Conservation (phyloP, 1,140 invertebrate species). For the Euglossa dilemma region DNA sequence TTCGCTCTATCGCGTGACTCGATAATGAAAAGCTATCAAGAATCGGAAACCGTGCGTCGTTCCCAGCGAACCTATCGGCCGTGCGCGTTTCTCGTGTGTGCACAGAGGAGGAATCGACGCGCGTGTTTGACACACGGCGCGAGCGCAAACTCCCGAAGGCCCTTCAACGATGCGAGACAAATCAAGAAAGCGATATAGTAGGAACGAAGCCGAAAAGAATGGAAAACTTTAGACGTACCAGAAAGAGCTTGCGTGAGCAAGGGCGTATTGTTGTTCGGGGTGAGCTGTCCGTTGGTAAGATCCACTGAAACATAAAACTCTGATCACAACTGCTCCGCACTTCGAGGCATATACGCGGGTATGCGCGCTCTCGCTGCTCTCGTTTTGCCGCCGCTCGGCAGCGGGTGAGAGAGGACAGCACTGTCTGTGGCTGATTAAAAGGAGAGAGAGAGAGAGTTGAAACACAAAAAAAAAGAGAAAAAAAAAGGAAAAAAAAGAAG, state of each 20-base stretch:
- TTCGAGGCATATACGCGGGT: slow-evolving; percentile 28
- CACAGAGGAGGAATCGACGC: neutral
- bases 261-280: slow-evolving; percentile 96
- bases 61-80: slow-evolving; percentile 26
- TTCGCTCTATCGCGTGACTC: slow-evolving; percentile 54
- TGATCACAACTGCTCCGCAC: slow-evolving; percentile 76
- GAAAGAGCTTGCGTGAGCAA: slow-evolving; percentile 96
- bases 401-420: neutral
- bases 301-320: slow-evolving; percentile 91
- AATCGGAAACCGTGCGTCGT: slow-evolving; percentile 47
- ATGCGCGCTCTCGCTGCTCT: slow-evolving; percentile 41
- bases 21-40: slow-evolving; percentile 61
- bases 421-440: slow-evolving; percentile 41
- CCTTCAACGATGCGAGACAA: slow-evolving; percentile 24
- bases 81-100: slow-evolving; percentile 32
- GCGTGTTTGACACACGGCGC: neutral
- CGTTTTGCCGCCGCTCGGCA: slow-evolving; percentile 7
- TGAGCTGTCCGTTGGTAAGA: slow-evolving; percentile 96
- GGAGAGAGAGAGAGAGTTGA: slow-evolving; percentile 18
- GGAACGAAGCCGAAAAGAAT: slow-evolving; percentile 49
- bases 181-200: slow-evolving; percentile 49
- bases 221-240: slow-evolving; percentile 86
- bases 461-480: slow-evolving; percentile 21
- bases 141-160: neutral
- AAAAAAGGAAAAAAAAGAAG: slow-evolving; percentile 25